Conservation (phyloP, 2,888 invertebrate species). For the Adelphocoris suturalis region DNA sequence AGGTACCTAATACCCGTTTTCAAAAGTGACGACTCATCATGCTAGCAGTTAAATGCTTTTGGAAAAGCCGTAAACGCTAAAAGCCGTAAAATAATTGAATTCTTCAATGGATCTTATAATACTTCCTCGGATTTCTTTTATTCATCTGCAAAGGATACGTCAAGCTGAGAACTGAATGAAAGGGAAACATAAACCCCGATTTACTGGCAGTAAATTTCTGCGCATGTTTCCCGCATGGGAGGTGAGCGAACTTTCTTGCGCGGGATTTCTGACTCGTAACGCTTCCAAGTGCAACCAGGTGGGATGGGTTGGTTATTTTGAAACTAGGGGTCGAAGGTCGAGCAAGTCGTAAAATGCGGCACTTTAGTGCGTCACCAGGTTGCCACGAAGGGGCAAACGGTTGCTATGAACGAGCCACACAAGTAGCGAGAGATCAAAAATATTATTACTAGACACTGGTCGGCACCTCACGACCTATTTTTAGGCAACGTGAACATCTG, state of each 20-base stretch:
- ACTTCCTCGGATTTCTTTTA: neutral
- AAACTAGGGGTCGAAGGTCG: constrained; percentile 18
- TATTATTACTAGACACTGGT: no score
- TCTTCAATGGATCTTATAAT: neutral
- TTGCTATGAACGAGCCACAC: neutral
- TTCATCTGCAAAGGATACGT: neutral
- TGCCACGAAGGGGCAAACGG: neutral
- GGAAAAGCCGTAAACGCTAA: neutral
- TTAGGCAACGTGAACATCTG: no score
- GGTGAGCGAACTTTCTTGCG: constrained; percentile 7
- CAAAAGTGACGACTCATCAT: neutral
- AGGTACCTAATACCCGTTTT: neutral
- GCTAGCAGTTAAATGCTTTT: neutral
- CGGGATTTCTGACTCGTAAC: neutral
- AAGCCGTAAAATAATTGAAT: constrained; percentile 22
- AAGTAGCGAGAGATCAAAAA: neutral
- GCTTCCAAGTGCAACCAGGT: constrained; percentile 1
- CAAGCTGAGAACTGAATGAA: neutral
- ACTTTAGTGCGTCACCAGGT: neutral
- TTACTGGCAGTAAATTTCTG: constrained; percentile 14
- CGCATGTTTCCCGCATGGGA: neutral
- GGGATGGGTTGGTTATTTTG: neutral
- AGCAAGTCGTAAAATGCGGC: neutral
- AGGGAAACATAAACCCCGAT: neutral
- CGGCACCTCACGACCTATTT: no score